Evolutionary conservation across 2,113 vertebrate genomes (phyloP).

Genomic region (Stegastes partitus): DNA sequence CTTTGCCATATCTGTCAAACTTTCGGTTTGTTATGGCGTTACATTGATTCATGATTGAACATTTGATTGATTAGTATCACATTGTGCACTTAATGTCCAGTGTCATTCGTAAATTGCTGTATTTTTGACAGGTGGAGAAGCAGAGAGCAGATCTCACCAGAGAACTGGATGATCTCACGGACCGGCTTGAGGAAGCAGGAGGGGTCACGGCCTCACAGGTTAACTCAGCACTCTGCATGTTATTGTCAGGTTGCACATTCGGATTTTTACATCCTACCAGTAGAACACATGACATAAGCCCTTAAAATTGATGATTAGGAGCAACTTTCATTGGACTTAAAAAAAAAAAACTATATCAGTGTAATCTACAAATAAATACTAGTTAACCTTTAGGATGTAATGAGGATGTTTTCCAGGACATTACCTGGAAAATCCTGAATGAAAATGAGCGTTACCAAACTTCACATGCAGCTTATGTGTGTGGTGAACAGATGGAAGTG

Average conservation of each 20-base stretch:
- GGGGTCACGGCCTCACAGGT: conserved; percentile 86
- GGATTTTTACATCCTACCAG: background rate
- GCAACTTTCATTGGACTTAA: background rate
- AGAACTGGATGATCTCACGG: conserved; percentile 86
- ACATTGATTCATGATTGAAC: too few species aligned
- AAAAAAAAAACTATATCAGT: too few species aligned
- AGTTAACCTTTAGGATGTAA: too few species aligned
- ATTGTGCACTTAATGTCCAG: too few species aligned
- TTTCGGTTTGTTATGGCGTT: background rate
- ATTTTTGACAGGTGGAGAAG: conserved; percentile 81
- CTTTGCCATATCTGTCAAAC: background rate
- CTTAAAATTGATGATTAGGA: too few species aligned
- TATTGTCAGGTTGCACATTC: background rate
- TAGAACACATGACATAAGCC: too few species aligned
- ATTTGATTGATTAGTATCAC: too few species aligned
- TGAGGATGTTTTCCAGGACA: too few species aligned
- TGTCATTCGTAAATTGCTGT: background rate
- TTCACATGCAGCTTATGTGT: background rate
- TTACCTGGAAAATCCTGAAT: background rate
- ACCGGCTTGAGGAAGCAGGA: conserved; percentile 86
- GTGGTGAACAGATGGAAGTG: conserved; percentile 80
- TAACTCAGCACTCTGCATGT: background rate
- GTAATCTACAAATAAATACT: too few species aligned
- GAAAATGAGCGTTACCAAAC: too few species aligned
- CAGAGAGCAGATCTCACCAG: conserved; percentile 85